Percentiles rank a stretch among this genome's conserved stretches.
Evolutionary conservation across 2,113 vertebrate genomes (phyloP).

Genomic region (Bucco capensis): DNA sequence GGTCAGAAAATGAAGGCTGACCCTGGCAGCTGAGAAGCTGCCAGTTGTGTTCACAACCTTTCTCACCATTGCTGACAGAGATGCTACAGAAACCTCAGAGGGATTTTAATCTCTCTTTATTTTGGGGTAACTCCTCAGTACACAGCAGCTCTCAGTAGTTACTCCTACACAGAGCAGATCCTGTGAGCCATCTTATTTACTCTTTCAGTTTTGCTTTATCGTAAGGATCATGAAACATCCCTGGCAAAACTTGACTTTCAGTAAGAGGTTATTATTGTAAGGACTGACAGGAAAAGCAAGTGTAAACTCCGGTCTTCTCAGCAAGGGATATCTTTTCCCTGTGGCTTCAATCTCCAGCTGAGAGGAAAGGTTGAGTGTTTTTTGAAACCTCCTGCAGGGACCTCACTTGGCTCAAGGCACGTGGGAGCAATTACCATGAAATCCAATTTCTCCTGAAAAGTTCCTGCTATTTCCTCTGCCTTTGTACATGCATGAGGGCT

Average conservation of each 20-base stretch:
- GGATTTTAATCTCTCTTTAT: background rate
- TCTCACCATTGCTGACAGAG: background rate
- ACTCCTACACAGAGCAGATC: background rate
- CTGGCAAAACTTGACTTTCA: conserved; percentile 4
- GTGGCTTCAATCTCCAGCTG: background rate
- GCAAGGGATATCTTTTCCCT: conserved; percentile 24
- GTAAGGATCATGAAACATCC: background rate
- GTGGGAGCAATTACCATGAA: background rate
- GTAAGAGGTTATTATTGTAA: conserved; percentile 28
- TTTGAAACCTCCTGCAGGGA: conserved; percentile 3
- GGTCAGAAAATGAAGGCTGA: background rate
- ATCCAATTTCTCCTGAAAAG: background rate
- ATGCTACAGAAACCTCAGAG: background rate
- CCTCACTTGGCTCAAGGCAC: background rate
- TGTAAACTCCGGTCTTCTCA: conserved; percentile 13
- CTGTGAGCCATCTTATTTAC: background rate
- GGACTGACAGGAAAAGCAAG: conserved; percentile 14
- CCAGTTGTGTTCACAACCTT: background rate
- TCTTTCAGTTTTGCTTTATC: background rate
- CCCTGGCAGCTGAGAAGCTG: background rate
- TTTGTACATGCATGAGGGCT: background rate
- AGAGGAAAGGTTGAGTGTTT: conserved; percentile 27
- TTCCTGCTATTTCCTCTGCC: background rate
- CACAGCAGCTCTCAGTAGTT: background rate
- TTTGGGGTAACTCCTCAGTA: background rate